A percentile compares a stretch with the other conserved stretches of the same genome.
Conservation (phyloP, 1,140 invertebrate species). For the Atopsyche davidsoni region DNA sequence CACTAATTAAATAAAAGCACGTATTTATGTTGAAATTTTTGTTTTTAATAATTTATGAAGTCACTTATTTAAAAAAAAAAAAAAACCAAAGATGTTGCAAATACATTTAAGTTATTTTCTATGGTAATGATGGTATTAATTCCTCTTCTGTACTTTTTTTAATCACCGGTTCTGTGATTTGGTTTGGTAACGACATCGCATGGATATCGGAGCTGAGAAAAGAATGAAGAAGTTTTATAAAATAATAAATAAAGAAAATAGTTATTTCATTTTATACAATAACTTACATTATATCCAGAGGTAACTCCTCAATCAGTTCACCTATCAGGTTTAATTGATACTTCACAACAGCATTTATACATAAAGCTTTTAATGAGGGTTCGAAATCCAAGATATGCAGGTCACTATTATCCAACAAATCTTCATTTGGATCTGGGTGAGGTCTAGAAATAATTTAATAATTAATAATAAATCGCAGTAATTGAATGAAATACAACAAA, state of each 20-base stretch:
- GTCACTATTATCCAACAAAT: conserved; percentile 69
- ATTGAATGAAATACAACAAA: conserved; percentile 10
- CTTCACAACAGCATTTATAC: conserved; percentile 57
- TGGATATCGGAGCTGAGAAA: conserved; percentile 44
- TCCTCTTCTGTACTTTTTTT: too few species aligned
- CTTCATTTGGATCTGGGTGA: conserved; percentile 31
- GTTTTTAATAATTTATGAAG: too few species aligned
- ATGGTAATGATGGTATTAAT: too few species aligned
- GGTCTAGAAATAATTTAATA: conserved; percentile 34
- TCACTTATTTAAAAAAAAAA: too few species aligned
- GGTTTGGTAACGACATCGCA: conserved; percentile 45
- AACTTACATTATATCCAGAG: conserved; percentile 55
- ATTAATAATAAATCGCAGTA: conserved; percentile 20
- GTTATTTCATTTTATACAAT: neutral
- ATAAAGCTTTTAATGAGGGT: conserved; percentile 63
- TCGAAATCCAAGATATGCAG: conserved; percentile 69
- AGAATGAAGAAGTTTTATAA: neutral
- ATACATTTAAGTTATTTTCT: too few species aligned
- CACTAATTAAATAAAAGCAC: too few species aligned
- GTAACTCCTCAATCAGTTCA: conserved; percentile 55
- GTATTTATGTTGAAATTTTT: too few species aligned
- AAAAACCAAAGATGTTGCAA: too few species aligned
- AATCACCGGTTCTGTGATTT: conserved; percentile 34
- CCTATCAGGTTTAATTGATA: conserved; percentile 58
- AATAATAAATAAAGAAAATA: neutral